Base-by-base conservation (phyloP, 1,140 invertebrate species). In the Caenorhabditis brenneri region DNA sequence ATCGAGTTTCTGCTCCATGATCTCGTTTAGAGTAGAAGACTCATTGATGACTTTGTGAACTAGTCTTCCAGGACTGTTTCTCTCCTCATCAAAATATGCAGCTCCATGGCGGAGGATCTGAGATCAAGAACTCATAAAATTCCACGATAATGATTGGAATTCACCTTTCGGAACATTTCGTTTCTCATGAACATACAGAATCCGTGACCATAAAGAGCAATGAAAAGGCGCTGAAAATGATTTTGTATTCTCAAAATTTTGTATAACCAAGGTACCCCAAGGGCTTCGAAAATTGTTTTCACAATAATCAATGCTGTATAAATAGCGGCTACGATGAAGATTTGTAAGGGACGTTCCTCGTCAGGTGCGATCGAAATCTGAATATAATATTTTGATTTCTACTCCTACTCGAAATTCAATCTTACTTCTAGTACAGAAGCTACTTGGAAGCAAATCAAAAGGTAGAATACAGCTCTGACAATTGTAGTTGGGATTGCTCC, bases 21-120 rank as follows among this genome's bases (percentile, higher is more conserved):
- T 88, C 51, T 88, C 84, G 46, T 90, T 89, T 29, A 89, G 48
- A 81, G 55, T 88, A 7, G 89, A 86, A 10, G 89, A 89, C 33
- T 89, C 89, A 15, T 81, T 87, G 31, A 89, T 90, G 7, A 89
- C 48, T 84, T 87, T 89, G 51, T 89, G 89, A 19, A 87, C 84
- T 2, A 89, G 65, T 79, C 87, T 55, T 19, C 89, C 89, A 6
- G 89, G 89, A 27, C 88, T 83, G 39, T 89, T 89, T 33, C 51
- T 78, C 39, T 90, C 89, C 31, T 89, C 89, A 48, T 89, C 89
- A 74, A 89, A 89, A 81, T 88, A 89, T 15, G 89, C 89, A 24
- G 88, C 88, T 4, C 89, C 89, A 33, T 89, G 88, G 19, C 89
- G 81, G 10, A 89, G 83, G n/a, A 88, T 27, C 79, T 89, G 82